Evolutionary conservation across 1,140 invertebrate genomes (phyloP).

Genomic region (Drosophila subpulchrella): DNA sequence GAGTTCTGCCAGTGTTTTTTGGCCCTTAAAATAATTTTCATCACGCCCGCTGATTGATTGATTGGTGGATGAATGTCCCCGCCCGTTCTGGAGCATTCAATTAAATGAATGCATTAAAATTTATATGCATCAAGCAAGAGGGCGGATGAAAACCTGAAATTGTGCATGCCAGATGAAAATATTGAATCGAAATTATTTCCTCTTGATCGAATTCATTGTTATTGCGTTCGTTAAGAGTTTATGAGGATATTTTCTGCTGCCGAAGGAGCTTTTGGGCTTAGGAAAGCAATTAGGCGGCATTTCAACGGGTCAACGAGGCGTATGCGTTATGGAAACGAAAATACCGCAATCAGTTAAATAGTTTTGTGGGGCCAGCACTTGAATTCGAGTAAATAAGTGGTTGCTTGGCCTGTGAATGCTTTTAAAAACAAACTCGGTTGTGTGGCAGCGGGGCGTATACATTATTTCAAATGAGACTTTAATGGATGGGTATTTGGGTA

Average conservation of each 20-base stretch:
- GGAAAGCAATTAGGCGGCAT: constrained; percentile 23
- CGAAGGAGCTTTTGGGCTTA: constrained; percentile 19
- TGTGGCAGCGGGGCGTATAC: constrained; percentile 38
- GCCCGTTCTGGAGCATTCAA: constrained; percentile 24
- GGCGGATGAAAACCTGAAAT: constrained; percentile 11
- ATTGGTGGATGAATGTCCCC: constrained; percentile 56
- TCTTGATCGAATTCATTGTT: constrained; percentile 23
- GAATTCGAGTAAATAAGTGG: constrained; percentile 13
- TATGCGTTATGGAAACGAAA: constrained; percentile 27
- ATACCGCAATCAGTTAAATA: constrained; percentile 16
- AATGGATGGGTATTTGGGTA: constrained; percentile 29
- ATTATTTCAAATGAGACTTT: constrained; percentile 30
- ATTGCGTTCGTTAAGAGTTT: constrained; percentile 22
- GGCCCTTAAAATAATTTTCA: constrained; percentile 64
- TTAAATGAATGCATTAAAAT: constrained; percentile 61
- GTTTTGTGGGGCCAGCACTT: constrained; percentile 9
- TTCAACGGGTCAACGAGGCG: constrained; percentile 22
- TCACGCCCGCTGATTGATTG: constrained; percentile 61
- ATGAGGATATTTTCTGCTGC: neutral
- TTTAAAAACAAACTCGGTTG: constrained; percentile 27
- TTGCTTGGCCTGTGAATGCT: constrained; percentile 20
- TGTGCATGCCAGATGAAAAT: constrained; percentile 8
- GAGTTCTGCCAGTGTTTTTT: constrained; percentile 22
- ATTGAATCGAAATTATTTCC: constrained; percentile 17
- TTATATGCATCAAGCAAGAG: constrained; percentile 1